A percentile compares a stretch with the other conserved stretches of the same genome.
These are phyloP conservation scores for Monoplex corrugatus DNA, from an alignment of 2,888 invertebrate genomes.

Conservation along the genomic window DNA sequence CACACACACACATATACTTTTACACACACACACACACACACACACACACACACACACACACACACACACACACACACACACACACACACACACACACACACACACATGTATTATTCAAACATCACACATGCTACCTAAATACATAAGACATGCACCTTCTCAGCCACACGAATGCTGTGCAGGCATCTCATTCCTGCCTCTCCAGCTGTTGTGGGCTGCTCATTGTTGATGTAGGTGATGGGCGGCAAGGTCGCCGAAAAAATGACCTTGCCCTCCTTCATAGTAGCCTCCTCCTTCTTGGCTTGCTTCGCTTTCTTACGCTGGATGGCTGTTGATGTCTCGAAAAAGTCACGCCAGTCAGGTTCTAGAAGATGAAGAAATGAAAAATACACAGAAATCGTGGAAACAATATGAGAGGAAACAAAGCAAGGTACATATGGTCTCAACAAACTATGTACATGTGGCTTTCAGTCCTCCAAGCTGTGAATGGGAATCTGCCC, in stretches of 20 bases:
- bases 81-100: background rate
- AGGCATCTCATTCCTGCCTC: slow-evolving; percentile 70
- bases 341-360: slow-evolving; percentile 71
- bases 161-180: slow-evolving; percentile 66
- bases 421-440: too few species aligned
- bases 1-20: background rate
- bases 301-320: slow-evolving; percentile 22
- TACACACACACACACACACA: background rate
- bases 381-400: background rate
- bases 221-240: slow-evolving; percentile 66
- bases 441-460: too few species aligned
- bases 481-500: too few species aligned
- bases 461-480: too few species aligned
- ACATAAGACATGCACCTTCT: slow-evolving; percentile 59
- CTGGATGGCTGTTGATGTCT: slow-evolving; percentile 65
- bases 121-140: too few species aligned
- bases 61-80: background rate
- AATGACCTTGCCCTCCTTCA: slow-evolving; percentile 62
- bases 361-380: slow-evolving; percentile 27
- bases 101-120: background rate
- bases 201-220: slow-evolving; percentile 66
- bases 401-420: too few species aligned
- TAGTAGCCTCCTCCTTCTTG: slow-evolving; percentile 54
- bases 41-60: background rate
- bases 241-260: slow-evolving; percentile 60